Percentiles rank a stretch among this genome's conserved stretches.
phyloP scores from a whole-genome alignment of 2,113 vertebrate species.

The Vidua macroura region DNA sequence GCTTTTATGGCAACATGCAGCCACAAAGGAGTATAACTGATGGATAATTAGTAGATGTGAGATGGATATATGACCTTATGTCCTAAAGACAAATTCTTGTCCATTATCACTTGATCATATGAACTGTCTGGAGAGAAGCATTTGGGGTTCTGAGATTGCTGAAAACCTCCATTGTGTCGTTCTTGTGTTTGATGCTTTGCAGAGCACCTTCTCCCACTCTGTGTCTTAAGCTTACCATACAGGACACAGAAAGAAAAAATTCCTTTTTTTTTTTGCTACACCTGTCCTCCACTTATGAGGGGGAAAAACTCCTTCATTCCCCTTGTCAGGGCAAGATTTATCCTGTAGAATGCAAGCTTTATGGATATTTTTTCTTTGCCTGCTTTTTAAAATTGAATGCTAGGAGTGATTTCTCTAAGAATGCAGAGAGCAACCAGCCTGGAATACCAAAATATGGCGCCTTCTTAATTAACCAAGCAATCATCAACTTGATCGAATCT shows the following conservation, averaged over 20 bases:
- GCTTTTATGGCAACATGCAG: neutral
- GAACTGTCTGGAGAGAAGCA: neutral
- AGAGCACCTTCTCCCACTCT: neutral
- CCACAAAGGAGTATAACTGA: neutral
- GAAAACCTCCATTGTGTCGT: neutral
- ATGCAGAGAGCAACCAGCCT: neutral
- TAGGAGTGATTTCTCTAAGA: neutral
- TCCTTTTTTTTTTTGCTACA: neutral
- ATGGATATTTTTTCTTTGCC: neutral
- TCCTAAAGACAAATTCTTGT: neutral
- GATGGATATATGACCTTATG: neutral
- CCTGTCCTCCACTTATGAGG: neutral
- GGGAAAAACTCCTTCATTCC: neutral
- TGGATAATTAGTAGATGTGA: neutral
- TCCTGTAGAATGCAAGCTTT: neutral
- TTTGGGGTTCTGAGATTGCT: neutral
- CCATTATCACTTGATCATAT: neutral
- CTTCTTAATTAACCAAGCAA: conserved; percentile 60
- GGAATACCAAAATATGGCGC: conserved; percentile 30
- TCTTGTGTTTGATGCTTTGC: neutral
- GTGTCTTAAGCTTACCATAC: neutral
- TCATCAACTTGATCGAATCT: conserved; percentile 48
- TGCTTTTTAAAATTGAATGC: neutral
- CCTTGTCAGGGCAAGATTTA: neutral
- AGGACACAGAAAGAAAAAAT: neutral